Evolutionary conservation across 2,797 vertebrate species (phyloP), one percentile per base, ranked within the genome.

Genomic region (Falco naumanni): DNA sequence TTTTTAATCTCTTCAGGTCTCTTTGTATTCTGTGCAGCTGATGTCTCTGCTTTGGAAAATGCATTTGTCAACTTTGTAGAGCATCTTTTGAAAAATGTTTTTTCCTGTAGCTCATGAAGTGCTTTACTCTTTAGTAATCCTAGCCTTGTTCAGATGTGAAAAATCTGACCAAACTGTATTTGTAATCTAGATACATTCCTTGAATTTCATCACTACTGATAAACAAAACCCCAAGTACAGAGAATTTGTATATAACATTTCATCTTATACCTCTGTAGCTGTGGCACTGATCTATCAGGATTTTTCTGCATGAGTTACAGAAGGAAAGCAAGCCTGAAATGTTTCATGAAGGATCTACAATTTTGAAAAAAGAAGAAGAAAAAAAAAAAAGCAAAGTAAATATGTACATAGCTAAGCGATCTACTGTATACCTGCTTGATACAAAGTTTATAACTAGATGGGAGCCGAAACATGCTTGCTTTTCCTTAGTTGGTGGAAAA

Each of bases 391-490:
- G 3, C 10, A 13, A 72, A 77, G 5, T 47, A 65, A 65, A 47
- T 57, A 31, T 0, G 1, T 26, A 15, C 5, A 33, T 10, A 81
- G 60, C 20, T 21, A 16, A 83, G 19, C 2, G 1, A 54, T 25
- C 8, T 45, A 1, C 16, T 2, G 0, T 50, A 18, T 12, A n/a
- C 4, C 11, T 66, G 11, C 25, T 66, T 89, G 18, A 17, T 56
- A 29, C 10, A 75, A 37, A 79, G 43, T 54, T 64, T 13, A 6
- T 21, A 15, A 54, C 28, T 61, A 10, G 33, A 17, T 11, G 29
- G 53, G 41, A 47, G 21, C 3, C 69, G 31, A 68, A 72, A 60
- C 29, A 56, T 22, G 4, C 26, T 74, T 16, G 11, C 31, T 26
- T 56, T 48, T 80, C 11, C 22, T 7, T 31, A 24, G 25, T 72